Evolutionary conservation across 2,888 invertebrate genomes (phyloP).

Genomic region (Lypha dubia): DNA sequence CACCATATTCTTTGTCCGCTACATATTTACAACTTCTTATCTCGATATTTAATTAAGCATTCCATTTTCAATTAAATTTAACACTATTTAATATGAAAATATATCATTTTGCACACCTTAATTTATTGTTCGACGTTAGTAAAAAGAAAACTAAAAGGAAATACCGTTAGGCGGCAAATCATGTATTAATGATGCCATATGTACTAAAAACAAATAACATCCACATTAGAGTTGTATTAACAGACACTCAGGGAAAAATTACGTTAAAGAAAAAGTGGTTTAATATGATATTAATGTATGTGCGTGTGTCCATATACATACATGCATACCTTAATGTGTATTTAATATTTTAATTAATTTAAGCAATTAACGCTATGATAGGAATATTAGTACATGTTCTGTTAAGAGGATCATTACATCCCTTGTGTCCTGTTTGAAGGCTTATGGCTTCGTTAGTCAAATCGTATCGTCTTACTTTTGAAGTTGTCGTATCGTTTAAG

Average conservation of each 20-base stretch:
- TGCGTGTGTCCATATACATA: too few relatives aligned
- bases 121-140: not conserved
- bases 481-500: too few relatives aligned
- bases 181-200: not conserved
- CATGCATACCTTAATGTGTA: too few relatives aligned
- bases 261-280: too few relatives aligned
- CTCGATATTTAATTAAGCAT: not conserved
- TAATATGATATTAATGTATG: too few relatives aligned
- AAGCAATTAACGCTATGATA: too few relatives aligned
- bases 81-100: not conserved
- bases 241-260: not conserved
- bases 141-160: conserved; percentile 1
- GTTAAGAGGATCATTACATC: too few relatives aligned
- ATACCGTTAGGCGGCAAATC: conserved; percentile 5
- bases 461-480: too few relatives aligned
- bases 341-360: too few relatives aligned
- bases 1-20: not conserved
- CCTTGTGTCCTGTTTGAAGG: too few relatives aligned
- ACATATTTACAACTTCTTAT: not conserved
- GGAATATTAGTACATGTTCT: too few relatives aligned
- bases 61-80: not conserved
- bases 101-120: not conserved
- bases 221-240: conserved; percentile 8
- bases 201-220: not conserved
- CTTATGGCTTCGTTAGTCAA: too few relatives aligned